Conservation (phyloP, 30 jellyfish, hydroid and myxozoan genomes). For the Aurelia coerulea region DNA sequence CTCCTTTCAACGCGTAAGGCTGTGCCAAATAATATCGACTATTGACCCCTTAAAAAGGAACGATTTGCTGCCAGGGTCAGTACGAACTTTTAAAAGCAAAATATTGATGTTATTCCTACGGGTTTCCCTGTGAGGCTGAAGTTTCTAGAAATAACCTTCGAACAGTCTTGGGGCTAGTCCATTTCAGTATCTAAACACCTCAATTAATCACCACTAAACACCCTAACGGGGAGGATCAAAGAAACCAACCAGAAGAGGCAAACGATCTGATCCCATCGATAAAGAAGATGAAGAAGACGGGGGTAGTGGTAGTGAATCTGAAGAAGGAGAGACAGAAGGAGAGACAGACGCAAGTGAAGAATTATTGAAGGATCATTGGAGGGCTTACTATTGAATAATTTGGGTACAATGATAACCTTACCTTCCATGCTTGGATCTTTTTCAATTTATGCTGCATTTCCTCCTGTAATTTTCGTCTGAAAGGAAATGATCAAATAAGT, state of each 20-base stretch:
- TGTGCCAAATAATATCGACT: too few relatives aligned
- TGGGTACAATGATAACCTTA: not conserved
- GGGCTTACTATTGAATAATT: not conserved
- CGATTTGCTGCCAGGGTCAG: too few relatives aligned
- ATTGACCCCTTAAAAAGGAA: too few relatives aligned
- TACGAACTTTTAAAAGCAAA: too few relatives aligned
- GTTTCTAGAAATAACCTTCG: too few relatives aligned
- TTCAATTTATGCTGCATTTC: conserved; percentile 51
- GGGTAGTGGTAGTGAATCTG: conserved; percentile 17
- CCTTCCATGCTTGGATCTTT: conserved; percentile 70
- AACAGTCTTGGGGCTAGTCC: too few relatives aligned
- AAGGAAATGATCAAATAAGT: not conserved
- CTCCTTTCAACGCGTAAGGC: too few relatives aligned
- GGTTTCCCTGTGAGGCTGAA: too few relatives aligned
- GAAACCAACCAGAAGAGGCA: not conserved
- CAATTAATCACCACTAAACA: too few relatives aligned
- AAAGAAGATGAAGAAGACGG: conserved; percentile 42
- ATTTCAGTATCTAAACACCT: too few relatives aligned
- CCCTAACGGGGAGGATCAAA: not conserved
- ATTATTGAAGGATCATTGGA: too few relatives aligned
- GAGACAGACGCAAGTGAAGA: conserved; percentile 38
- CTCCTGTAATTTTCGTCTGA: conserved; percentile 53
- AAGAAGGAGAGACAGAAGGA: conserved; percentile 17
- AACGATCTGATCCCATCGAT: not conserved
- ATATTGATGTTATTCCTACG: too few relatives aligned